Evolutionary conservation across 1,140 invertebrate genomes (phyloP).

Genomic region (Bombus consobrinus): DNA sequence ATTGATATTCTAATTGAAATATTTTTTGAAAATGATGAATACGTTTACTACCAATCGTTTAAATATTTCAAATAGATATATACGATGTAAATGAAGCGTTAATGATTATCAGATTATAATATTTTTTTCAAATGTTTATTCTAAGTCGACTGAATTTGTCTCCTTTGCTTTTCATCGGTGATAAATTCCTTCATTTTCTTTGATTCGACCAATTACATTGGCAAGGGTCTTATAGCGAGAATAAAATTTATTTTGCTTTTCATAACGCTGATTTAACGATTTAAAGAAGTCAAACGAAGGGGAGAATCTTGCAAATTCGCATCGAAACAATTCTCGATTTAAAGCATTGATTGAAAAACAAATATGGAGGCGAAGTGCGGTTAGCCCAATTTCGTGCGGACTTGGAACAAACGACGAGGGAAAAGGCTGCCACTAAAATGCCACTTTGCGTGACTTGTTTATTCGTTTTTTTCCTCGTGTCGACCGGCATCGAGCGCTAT

Average conservation of each 20-base stretch:
- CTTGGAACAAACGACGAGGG: neutral
- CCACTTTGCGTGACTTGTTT: neutral
- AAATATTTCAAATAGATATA: neutral
- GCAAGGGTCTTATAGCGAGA: neutral
- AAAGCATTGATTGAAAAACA: slow-evolving; percentile 12
- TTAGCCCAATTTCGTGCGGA: neutral
- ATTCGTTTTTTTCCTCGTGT: neutral
- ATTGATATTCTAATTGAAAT: neutral
- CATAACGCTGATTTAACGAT: neutral
- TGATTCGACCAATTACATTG: neutral
- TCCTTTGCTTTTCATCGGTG: no score
- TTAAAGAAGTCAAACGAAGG: neutral
- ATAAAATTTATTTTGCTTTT: neutral
- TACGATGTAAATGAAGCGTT: neutral
- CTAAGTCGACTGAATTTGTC: no score
- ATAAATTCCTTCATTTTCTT: no score
- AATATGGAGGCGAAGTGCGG: neutral
- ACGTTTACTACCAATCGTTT: no score
- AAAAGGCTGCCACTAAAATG: neutral
- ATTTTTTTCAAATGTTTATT: no score
- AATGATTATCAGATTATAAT: no score
- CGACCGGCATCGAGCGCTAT: no score
- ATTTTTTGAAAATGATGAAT: neutral
- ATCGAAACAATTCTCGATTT: neutral
- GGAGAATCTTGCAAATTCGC: neutral